A percentile compares a stretch with the other conserved stretches of the same genome.
Conservation (phyloP, 2,797 vertebrate genomes). For the Smutsia temminckii region DNA sequence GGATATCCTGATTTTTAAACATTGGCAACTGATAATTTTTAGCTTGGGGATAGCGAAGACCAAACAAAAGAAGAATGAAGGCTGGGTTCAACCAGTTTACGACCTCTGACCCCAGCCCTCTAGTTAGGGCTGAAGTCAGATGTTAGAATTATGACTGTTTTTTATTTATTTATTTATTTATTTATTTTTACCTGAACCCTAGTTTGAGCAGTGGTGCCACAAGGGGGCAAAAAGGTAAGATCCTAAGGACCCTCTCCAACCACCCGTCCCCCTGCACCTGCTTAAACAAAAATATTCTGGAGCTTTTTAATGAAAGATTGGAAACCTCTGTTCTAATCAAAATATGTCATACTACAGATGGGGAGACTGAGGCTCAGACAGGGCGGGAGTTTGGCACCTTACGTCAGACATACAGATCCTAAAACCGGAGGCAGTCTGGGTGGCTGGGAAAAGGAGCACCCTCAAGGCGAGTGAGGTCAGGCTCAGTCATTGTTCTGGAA, state of each 20-base stretch:
- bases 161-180: neutral
- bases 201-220: neutral
- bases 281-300: neutral
- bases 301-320: neutral
- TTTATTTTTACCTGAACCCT: neutral
- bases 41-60: neutral
- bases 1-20: neutral
- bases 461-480: neutral
- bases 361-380: neutral
- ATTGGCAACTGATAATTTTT: neutral
- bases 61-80: neutral
- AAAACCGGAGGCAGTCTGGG: neutral
- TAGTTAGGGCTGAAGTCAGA: neutral
- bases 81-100: neutral
- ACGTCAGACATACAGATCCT: neutral
- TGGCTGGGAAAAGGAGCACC: neutral
- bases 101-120: neutral
- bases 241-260: neutral
- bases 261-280: too few relatives aligned
- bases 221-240: neutral
- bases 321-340: neutral
- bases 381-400: neutral
- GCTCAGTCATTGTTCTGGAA: neutral
- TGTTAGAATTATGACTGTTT: neutral
- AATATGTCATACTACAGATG: neutral